Evolutionary conservation across 2,888 invertebrate genomes (phyloP), one percentile per base, ranked within the genome.

Genomic region (Ephialtes manifestator): DNA sequence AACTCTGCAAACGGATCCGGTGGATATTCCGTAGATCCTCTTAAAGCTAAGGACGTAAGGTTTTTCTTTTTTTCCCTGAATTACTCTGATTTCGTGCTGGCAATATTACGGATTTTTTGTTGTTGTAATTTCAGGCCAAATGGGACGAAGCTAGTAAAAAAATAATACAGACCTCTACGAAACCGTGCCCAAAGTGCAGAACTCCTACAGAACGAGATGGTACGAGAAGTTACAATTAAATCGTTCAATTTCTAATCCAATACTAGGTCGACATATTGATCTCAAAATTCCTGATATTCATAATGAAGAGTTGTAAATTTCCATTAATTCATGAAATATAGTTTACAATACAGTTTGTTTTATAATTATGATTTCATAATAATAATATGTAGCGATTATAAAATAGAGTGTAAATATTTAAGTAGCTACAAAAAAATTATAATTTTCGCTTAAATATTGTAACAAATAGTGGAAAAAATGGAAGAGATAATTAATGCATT

Each of bases 181-280:
- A 98, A 93, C 97, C 97, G 0, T 98, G 98, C 92, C 98, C 98
- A 0, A 96, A 97, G 90, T 98, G 98, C 92, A 95, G 97, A 86
- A 97, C 97, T 10, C 97, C 97, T 20, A 98, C 97, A 0, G 97
- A 98, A 94, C 95, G 97, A 93, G 97, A 96, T 93, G 97, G 97
- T 96, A 90, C 13, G 48, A 48, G 4, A 48, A 67, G 1, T 63
- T 28, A 13, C 4, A 35, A 35, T 63, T 31, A 0, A 35, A 63
- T 63, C 4, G 1, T 2, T 31, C 13, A 20, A 46, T 43, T 43
- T 67, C 4, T 43, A 15, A 67, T 67, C 24, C 1, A 63, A 63
- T 63, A 18, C n/a, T n/a, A 4, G 11, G 5, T 1, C 4, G 20
- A 1, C 28, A 4, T 5, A 24, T 18, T 24, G 24, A 24, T 2